Conservation (phyloP, 2,113 vertebrate species). For the Pelvicachromis taeniatus region DNA sequence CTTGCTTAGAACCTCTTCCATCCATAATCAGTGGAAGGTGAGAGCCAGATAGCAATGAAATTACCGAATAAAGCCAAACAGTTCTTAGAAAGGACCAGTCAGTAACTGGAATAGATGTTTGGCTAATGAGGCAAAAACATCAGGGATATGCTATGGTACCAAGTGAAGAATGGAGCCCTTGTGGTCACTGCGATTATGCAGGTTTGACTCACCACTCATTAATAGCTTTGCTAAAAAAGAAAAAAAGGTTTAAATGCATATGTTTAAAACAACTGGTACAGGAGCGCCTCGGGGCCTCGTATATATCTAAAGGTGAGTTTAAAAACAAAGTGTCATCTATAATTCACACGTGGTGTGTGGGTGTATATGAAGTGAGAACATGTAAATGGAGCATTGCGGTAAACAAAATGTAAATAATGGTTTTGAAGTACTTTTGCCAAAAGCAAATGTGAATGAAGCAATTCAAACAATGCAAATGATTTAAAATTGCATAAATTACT, state of each 20-base stretch:
- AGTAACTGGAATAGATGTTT: neutral
- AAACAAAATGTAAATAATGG: neutral
- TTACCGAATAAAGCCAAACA: neutral
- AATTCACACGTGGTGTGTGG: conserved; percentile 3
- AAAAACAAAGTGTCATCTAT: neutral
- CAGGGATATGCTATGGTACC: neutral
- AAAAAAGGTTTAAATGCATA: neutral
- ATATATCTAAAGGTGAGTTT: neutral
- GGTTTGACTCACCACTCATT: neutral
- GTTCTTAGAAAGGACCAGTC: neutral
- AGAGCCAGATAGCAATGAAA: neutral
- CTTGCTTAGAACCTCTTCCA: neutral
- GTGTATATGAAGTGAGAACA: neutral
- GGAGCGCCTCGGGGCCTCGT: neutral
- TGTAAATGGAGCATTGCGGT: neutral
- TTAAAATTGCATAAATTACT: neutral
- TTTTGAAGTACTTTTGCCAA: neutral
- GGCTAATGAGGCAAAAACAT: neutral
- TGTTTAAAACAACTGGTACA: neutral
- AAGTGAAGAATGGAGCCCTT: neutral
- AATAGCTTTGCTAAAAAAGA: neutral
- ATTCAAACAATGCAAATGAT: neutral
- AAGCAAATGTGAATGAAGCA: neutral
- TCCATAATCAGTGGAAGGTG: neutral
- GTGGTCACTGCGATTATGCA: neutral